Evolutionary conservation across 2,888 invertebrate species (phyloP), one percentile per base, ranked within the genome.

Genomic region (Eilema sororculum): DNA sequence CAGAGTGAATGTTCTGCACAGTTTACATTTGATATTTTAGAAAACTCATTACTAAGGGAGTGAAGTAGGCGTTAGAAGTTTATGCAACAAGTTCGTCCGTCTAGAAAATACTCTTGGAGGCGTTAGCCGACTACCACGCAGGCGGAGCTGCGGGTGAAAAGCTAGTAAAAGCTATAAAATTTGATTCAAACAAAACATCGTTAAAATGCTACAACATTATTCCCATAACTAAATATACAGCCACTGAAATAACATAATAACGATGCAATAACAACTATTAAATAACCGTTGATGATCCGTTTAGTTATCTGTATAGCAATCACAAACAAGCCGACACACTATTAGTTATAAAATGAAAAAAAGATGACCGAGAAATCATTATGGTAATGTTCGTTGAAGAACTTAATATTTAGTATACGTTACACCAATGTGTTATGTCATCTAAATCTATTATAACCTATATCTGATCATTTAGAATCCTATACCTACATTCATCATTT

Each of bases 271-370:
- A 78, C 63, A 67, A 33, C 58, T 60, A 65, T 78, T 68, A 37
- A 74, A 73, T 79, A 80, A 75, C 75, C 52, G 56, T 65, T 77
- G 62, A 74, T 75, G 67, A 63, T 56, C 65, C 66, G 72, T 76
- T 72, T 57, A 46, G 62, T 69, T 78, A 74, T 69, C 70, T 60
- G 28, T 61, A 58, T 37, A 2, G 33, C 22, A 30, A 58, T 30
- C 25, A 71, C 74, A 80, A 81, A 78, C 37, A 67, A 16, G 37
- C 73, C 71, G 69, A 68, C 79, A 70, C 58, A 66, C 68, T 52
- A 56, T 75, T 37, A 76, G 67, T 68, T 65, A 67, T 66, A 46
- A 30, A 57, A 68, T 60, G 8, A 22, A 16, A 64, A 67, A 67
- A 71, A 63, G 28, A 68, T 63, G 28, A 69, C 58, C 64, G 65